Evolutionary conservation across 1,140 invertebrate genomes (phyloP).

Genomic region (Drosophila grimshawi): DNA sequence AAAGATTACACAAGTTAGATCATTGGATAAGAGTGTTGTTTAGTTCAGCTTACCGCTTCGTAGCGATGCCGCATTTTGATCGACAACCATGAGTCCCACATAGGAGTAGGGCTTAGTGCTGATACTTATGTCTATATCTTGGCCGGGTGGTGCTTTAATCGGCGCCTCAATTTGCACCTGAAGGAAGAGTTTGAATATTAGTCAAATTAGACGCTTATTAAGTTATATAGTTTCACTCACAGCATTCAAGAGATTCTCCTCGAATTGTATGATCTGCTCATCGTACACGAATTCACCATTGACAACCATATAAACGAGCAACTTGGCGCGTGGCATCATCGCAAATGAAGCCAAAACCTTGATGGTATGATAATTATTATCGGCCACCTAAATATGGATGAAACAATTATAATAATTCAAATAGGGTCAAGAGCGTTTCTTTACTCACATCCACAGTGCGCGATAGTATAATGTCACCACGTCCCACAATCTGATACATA

Average conservation of each 20-base stretch:
- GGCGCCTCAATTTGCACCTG: slow-evolving; percentile 83
- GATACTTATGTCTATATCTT: slow-evolving; percentile 90
- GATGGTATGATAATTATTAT: slow-evolving; percentile 84
- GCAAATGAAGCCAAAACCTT: slow-evolving; percentile 90
- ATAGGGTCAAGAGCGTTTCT: not conserved
- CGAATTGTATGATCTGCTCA: slow-evolving; percentile 91
- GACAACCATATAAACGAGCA: slow-evolving; percentile 91
- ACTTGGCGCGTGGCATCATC: slow-evolving; percentile 93
- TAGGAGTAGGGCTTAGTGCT: slow-evolving; percentile 93
- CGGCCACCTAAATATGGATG: slow-evolving; percentile 51
- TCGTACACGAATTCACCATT: slow-evolving; percentile 94
- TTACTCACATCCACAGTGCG: slow-evolving; percentile 87
- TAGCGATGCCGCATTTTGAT: slow-evolving; percentile 93
- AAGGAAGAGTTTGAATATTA: not conserved
- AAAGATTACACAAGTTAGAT: not conserved
- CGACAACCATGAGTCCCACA: slow-evolving; percentile 93
- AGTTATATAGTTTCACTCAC: slow-evolving; percentile 78
- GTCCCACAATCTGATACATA: slow-evolving; percentile 93
- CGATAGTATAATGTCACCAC: slow-evolving; percentile 92
- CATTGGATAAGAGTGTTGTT: not conserved
- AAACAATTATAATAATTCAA: not conserved
- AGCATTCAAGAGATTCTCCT: slow-evolving; percentile 91
- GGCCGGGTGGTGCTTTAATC: slow-evolving; percentile 89
- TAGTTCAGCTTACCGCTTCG: slow-evolving; percentile 86
- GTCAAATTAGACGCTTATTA: too few species aligned